These are phyloP conservation scores for Amphiprion percula DNA, from an alignment of 2,113 vertebrate species.

Conservation along the genomic window DNA sequence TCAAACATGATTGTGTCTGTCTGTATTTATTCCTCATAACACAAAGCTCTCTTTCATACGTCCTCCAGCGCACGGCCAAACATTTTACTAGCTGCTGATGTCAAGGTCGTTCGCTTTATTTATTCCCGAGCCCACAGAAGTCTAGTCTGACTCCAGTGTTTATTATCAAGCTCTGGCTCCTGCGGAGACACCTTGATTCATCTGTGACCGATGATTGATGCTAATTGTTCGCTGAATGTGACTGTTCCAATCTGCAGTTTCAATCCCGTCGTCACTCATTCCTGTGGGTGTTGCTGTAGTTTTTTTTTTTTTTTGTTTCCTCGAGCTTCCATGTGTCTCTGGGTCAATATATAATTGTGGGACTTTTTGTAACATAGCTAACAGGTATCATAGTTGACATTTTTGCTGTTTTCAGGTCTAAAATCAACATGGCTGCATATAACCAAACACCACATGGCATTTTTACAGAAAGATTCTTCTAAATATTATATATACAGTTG, in stretches of 20 bases:
- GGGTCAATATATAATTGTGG: background rate
- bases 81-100: constrained; percentile 74
- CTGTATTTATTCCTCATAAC: constrained; percentile 70
- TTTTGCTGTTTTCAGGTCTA: no score
- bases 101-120: constrained; percentile 73
- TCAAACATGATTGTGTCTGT: constrained; percentile 65
- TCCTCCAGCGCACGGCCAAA: constrained; percentile 52
- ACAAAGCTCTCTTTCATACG: constrained; percentile 73
- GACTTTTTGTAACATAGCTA: no score
- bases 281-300: constrained; percentile 22
- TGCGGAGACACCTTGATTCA: constrained; percentile 59
- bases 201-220: constrained; percentile 52
- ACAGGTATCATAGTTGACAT: no score
- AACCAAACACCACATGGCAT: no score
- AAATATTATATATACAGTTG: no score
- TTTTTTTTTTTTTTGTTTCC: constrained; percentile 26
- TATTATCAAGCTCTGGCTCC: constrained; percentile 62
- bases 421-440: no score
- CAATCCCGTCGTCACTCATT: constrained; percentile 32
- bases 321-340: constrained; percentile 3
- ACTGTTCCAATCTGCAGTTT: constrained; percentile 42
- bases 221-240: constrained; percentile 51
- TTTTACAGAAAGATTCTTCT: no score
- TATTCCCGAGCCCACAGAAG: constrained; percentile 72
- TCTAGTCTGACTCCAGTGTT: constrained; percentile 69